These are phyloP conservation scores for Eumacrocentrus americanus DNA, from an alignment of 2,888 invertebrate genomes.

Conservation along the genomic window DNA sequence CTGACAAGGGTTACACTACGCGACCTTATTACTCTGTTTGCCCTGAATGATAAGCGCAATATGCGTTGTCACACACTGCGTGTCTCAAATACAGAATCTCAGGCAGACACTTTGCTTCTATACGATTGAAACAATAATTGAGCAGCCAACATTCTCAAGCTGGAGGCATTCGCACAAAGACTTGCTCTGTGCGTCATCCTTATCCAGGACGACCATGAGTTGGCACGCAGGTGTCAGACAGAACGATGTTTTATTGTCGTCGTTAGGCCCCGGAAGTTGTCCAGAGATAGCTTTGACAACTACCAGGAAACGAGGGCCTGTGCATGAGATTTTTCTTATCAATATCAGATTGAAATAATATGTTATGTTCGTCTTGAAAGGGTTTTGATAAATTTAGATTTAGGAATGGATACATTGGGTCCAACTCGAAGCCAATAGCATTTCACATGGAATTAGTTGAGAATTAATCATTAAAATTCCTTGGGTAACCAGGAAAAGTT, in stretches of 20 bases:
- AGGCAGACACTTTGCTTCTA: too few species aligned
- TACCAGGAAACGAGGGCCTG: too few species aligned
- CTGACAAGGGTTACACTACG: slow-evolving; percentile 16
- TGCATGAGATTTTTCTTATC: too few species aligned
- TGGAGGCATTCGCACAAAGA: slow-evolving; percentile 20
- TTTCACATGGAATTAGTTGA: slow-evolving; percentile 27
- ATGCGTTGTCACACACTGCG: too few species aligned
- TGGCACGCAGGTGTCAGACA: slow-evolving; percentile 23
- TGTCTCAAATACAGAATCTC: too few species aligned
- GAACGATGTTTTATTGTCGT: slow-evolving; percentile 19
- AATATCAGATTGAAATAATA: too few species aligned
- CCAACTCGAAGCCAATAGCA: too few species aligned
- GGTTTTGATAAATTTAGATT: too few species aligned
- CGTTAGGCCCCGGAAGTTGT: slow-evolving; percentile 13
- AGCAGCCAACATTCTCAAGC: neutral
- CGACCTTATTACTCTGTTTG: slow-evolving; percentile 10
- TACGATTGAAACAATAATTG: too few species aligned
- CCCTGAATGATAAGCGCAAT: neutral
- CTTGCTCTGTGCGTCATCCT: slow-evolving; percentile 14
- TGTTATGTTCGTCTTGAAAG: too few species aligned
- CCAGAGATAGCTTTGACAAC: slow-evolving; percentile 18
- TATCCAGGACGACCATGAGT: slow-evolving; percentile 8
- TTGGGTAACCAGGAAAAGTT: slow-evolving; percentile 28
- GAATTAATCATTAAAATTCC: slow-evolving; percentile 42
- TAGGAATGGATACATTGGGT: too few species aligned